These are phyloP conservation scores for Origma solitaria DNA, from an alignment of 2,113 vertebrate species.

Conservation along the genomic window DNA sequence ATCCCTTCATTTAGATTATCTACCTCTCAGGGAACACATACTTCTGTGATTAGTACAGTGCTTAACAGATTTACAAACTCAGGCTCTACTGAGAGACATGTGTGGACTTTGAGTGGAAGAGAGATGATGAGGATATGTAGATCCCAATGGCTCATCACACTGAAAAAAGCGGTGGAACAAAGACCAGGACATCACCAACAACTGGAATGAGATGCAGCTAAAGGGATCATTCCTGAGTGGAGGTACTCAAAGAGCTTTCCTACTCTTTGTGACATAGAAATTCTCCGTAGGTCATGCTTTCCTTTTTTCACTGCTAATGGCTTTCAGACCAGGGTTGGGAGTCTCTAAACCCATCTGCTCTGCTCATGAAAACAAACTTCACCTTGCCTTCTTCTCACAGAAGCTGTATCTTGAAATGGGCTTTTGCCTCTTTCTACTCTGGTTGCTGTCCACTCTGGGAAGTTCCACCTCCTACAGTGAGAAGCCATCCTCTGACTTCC, in stretches of 20 bases:
- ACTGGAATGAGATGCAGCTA: not conserved
- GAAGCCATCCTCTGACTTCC: not conserved
- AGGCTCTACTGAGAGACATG: not conserved
- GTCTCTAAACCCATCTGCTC: not conserved
- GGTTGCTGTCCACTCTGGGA: not conserved
- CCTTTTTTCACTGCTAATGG: not conserved
- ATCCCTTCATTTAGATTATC: not conserved
- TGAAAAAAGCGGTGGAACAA: not conserved
- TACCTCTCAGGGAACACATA: not conserved
- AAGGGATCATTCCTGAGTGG: not conserved
- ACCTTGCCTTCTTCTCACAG: accelerated
- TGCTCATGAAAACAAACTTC: not conserved
- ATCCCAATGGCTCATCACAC: not conserved
- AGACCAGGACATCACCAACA: not conserved
- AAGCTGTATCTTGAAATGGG: not conserved
- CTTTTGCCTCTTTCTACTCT: not conserved
- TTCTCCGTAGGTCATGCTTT: not conserved
- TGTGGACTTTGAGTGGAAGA: not conserved
- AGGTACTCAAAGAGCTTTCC: not conserved
- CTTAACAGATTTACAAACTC: not conserved
- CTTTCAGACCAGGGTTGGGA: not conserved
- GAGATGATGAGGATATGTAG: not conserved
- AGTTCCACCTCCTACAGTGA: not conserved
- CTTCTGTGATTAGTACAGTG: not conserved
- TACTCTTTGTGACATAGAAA: not conserved